Percentiles rank a stretch among this genome's conserved stretches.
These are phyloP conservation scores for Chrysodeixis includens DNA, from an alignment of 2,888 invertebrate species.

Conservation along the genomic window DNA sequence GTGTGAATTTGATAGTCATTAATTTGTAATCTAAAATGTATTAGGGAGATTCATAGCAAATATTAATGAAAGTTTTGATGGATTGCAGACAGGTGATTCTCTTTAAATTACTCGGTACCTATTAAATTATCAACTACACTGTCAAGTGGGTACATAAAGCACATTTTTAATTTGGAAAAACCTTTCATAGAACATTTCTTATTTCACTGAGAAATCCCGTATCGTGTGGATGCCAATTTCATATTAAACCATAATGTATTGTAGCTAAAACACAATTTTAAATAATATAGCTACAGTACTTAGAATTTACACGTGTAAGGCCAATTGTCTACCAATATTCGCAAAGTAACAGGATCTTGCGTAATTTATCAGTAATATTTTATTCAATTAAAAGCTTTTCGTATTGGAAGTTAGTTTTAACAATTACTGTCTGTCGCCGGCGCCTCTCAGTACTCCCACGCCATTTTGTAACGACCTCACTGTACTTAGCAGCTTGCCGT, in stretches of 20 bases:
- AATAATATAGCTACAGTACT: too few relatives aligned
- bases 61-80: constrained; percentile 12
- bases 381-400: neutral
- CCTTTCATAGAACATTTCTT: too few relatives aligned
- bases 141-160: too few relatives aligned
- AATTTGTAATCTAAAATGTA: constrained; percentile 27
- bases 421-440: constrained; percentile 11
- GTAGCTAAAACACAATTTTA: too few relatives aligned
- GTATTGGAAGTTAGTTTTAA: constrained; percentile 17
- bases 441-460: constrained; percentile 17
- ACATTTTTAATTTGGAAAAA: too few relatives aligned
- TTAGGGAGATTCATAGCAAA: constrained; percentile 8
- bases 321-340: neutral
- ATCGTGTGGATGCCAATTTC: too few relatives aligned
- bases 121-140: too few relatives aligned
- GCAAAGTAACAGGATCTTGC: neutral
- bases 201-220: too few relatives aligned
- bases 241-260: too few relatives aligned
- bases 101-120: neutral
- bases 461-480: neutral
- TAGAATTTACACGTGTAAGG: too few relatives aligned
- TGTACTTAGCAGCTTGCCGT: neutral
- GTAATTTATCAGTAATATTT: neutral
- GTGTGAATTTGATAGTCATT: constrained; percentile 9
- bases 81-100: constrained; percentile 7